Evolutionary conservation across 2,888 invertebrate genomes (phyloP), one percentile per base, ranked within the genome.

Genomic region (Sphaeridia pumilis): DNA sequence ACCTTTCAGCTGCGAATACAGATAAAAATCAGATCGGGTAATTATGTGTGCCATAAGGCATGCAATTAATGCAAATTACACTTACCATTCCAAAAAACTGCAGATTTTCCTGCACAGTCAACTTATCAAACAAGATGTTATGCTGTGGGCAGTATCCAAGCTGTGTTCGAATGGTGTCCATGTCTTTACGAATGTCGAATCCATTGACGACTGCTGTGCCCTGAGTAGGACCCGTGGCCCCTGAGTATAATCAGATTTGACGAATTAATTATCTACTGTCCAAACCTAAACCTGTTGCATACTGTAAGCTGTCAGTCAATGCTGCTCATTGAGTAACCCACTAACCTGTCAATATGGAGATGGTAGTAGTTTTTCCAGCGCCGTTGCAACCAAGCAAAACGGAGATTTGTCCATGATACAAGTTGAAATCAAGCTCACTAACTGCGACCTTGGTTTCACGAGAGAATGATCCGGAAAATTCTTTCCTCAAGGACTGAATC

Each of bases 71-170:
- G 10, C 31, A 31, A 10, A 14, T 31, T 7, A 20, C 20, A 52
- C 44, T 48, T 71, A 89, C 88, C 78, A 80, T 77, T 3, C 83
- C 82, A 69, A 90, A 92, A 71, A 93, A 87, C 64, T 77, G 69
- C 31, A 89, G 74, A 71, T 93, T 92, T 66, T 94, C 83, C n/a
- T 75, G 67, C 10, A 89, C 87, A 1, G 83, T 88, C 55, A 94
- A 75, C 67, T 86, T 82, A 7, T 82, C 78, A 72, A 90, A 89
- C 41, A 84, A 76, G 58, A 92, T 76, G 70, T 90, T 86, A 68
- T 92, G 83, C 68, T 94, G 90, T 0, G 94, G 90, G 70, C 94
- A 95, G 49, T 90, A 77, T 0, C 94, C 93, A 45, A 95, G 75
- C 57, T 80, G 77, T 56, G 78, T 76, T 34, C 87, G 76, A 56